Evolutionary conservation across 2,888 invertebrate genomes (phyloP), one percentile per base, ranked within the genome.

Genomic region (Ichneumoninae sp.): DNA sequence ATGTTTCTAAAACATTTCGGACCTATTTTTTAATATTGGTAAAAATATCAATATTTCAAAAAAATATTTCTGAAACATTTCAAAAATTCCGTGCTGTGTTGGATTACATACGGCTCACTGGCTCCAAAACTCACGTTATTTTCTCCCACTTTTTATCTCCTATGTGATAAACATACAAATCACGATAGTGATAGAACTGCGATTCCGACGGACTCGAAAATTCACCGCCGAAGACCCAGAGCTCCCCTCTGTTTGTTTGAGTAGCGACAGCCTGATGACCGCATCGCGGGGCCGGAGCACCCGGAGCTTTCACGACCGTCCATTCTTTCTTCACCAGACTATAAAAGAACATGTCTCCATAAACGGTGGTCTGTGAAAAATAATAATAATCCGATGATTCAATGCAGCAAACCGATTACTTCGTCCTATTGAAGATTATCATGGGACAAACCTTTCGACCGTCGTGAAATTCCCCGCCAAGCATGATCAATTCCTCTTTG

Each of bases 161-260:
- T 0, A 98, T 93, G 87, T 97, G 96, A 92, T 96, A 97, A 78
- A 97, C 96, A 98, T 98, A 99, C 0, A 99, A 94, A 92, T 99
- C 98, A 91, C 96, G 96, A 93, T 98, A 98, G 92, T 99, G 98
- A 91, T 98, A 97, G 93, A 98, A 99, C 94, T 98, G 98, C 22
- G 97, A 96, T 92, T 98, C 98, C 0, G 97, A 96, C 0, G 97
- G 97, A 91, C 98, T 98, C 3, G 98, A 97, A 94, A 97, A 98
- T 94, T 99, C 98, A 1, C 99, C 99, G 7, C 98, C 99, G 94
- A 98, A 98, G 68, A 97, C 94, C 94, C 97, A 97, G 3, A 96
- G 89, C 89, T 96, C 96, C 0, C 97, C 97, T 94, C 96, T 96
- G 88, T 96, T 96, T 54, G 96, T 96, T 0, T 97, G 95, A 22